These are phyloP conservation scores for Dolomedes plantarius DNA, from an alignment of 2,888 invertebrate genomes.

Conservation along the genomic window DNA sequence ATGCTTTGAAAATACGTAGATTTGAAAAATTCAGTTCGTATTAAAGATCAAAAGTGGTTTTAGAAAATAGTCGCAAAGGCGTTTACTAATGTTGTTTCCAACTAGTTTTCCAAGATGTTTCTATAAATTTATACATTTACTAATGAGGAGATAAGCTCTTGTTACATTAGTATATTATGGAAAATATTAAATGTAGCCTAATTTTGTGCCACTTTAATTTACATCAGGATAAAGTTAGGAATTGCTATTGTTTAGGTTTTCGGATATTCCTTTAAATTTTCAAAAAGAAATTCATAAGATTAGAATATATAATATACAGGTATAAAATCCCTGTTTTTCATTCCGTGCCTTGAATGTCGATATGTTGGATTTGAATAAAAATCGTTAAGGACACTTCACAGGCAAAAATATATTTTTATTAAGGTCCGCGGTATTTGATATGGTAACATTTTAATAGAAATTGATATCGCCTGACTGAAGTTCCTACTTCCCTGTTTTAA, in stretches of 20 bases:
- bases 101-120: neutral
- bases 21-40: neutral
- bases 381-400: slow-evolving; percentile 57
- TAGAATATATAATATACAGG: no score
- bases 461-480: no score
- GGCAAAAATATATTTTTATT: slow-evolving; percentile 18
- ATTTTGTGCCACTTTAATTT: no score
- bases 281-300: no score
- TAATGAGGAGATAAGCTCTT: neutral
- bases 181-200: neutral
- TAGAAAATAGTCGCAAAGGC: neutral
- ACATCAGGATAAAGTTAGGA: no score
- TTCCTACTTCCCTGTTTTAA: no score
- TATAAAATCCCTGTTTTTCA: no score
- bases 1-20: neutral
- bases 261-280: no score
- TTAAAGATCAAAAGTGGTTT: neutral
- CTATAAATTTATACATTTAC: neutral
- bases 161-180: neutral
- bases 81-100: neutral
- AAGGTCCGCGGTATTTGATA: neutral
- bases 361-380: slow-evolving; percentile 31
- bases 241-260: no score
- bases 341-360: slow-evolving; percentile 30
- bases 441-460: neutral